These are phyloP conservation scores for Sphaerophoria taeniata DNA, from an alignment of 2,888 invertebrate species.

Conservation along the genomic window DNA sequence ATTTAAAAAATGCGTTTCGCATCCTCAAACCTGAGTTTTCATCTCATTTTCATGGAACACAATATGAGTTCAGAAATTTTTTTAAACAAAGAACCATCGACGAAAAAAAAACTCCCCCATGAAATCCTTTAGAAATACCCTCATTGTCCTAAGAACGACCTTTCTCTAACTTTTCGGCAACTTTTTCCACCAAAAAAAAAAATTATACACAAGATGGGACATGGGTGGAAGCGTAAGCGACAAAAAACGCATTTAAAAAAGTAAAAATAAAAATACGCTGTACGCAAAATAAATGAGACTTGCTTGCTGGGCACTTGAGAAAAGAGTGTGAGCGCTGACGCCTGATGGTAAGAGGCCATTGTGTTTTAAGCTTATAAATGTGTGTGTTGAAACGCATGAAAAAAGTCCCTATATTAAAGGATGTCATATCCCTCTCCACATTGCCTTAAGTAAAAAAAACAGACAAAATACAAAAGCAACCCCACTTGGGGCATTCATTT, in stretches of 20 bases:
- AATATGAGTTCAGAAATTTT: constrained; percentile 18
- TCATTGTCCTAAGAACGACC: constrained; percentile 60
- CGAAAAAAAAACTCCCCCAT: constrained; percentile 42
- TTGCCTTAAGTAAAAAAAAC: not conserved
- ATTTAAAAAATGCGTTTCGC: constrained; percentile 55
- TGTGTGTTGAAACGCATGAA: constrained; percentile 48
- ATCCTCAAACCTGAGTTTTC: constrained; percentile 44
- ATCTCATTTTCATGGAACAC: constrained; percentile 20
- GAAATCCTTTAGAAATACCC: constrained; percentile 62
- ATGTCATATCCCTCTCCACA: constrained; percentile 55
- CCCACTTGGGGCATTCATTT: constrained; percentile 62
- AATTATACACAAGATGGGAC: not conserved
- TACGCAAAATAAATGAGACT: constrained; percentile 52
- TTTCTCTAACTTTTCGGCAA: constrained; percentile 47
- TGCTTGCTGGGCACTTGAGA: constrained; percentile 34
- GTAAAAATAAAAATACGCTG: constrained; percentile 20
- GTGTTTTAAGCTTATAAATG: constrained; percentile 37
- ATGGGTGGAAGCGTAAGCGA: not conserved
- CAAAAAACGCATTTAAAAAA: constrained; percentile 40
- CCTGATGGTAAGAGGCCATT: constrained; percentile 31
- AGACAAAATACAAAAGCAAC: constrained; percentile 24
- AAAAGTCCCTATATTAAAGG: constrained; percentile 51
- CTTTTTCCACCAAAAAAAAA: constrained; percentile 14
- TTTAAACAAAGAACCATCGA: constrained; percentile 9
- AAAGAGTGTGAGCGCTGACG: constrained; percentile 37